A percentile compares a stretch with the other conserved stretches of the same genome.
phyloP scores from a whole-genome alignment of 1,140 invertebrate species.

The Meloidogyne chitwoodi region DNA sequence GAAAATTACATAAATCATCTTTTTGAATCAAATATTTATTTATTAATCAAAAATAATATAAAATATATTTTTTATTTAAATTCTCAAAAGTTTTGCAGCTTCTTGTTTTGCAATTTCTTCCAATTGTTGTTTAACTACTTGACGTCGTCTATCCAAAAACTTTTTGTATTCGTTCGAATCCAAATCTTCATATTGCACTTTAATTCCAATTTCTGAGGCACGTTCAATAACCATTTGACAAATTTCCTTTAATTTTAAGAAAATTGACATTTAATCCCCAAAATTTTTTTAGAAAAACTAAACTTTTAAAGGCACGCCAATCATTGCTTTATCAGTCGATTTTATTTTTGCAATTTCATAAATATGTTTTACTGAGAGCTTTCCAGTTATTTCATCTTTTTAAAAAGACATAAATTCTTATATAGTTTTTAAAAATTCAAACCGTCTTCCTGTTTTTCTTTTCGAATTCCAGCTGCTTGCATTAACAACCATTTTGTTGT shows the following conservation, averaged over 20 bases:
- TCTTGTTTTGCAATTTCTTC: slow-evolving; percentile 76
- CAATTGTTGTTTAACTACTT: slow-evolving; percentile 72
- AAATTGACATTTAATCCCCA: slow-evolving; percentile 56
- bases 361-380: slow-evolving; percentile 87
- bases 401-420: background rate
- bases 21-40: too few species aligned
- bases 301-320: slow-evolving; percentile 69
- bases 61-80: too few species aligned
- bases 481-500: slow-evolving; percentile 81
- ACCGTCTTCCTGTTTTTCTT: slow-evolving; percentile 72
- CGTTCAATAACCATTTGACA: slow-evolving; percentile 39
- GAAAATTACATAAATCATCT: too few species aligned
- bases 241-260: slow-evolving; percentile 39
- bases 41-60: too few species aligned
- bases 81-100: slow-evolving; percentile 86
- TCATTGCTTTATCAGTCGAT: slow-evolving; percentile 74
- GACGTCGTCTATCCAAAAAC: slow-evolving; percentile 75
- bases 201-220: slow-evolving; percentile 40
- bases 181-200: slow-evolving; percentile 72
- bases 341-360: slow-evolving; percentile 98
- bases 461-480: slow-evolving; percentile 84
- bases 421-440: background rate
- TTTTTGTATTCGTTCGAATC: slow-evolving; percentile 76
- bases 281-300: slow-evolving; percentile 71
- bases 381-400: slow-evolving; percentile 74